Base-by-base conservation (phyloP, 2,888 invertebrate species). In the Belgica antarctica region DNA sequence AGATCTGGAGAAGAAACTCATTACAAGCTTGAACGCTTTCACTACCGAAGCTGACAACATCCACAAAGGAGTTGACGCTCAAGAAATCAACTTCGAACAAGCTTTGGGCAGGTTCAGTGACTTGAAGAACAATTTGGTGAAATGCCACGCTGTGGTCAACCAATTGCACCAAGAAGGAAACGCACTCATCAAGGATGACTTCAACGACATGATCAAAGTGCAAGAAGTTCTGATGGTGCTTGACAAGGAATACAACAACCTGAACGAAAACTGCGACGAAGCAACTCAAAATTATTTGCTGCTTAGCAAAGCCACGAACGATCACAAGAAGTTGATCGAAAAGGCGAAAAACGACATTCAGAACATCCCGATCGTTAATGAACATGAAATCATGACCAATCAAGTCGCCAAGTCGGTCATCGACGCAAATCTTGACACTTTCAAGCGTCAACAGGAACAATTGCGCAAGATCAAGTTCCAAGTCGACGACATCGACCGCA, bases 191-290 rank as follows among this genome's bases (percentile, higher is more conserved):
- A 87, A 89, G 76, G 88, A 90, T 81, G 89, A 95, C 79, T 87
- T 90, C 75, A 85, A 87, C 66, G 90, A 90, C 73, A 87, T 90
- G 79, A 87, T 89, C 0, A 85, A 86, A 0, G 88, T 94, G 71
- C 94, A 94, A 78, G 89, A 89, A 74, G 87, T 88, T 61, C 79
- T 94, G 0, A 83, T 91, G 0, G 85, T 89, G 0, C 85, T 91
- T 47, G 93, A 94, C 75, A 85, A 87, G 70, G 88, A 87, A 73
- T 94, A 90, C 86, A 92, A 92, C 76, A 88, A 88, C 78, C 82
- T 90, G 1, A 87, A 88, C 66, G 88, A 90, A 73, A 83, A 86
- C 68, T 85, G 93, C 22, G 84, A 85, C 70, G 89, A 90, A 71
- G 87, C 89, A 70, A 88, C 88, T 75, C 85, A 88, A 73, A 89